These are phyloP conservation scores for Schizopygopsis pylzovi DNA, from an alignment of 2,797 vertebrate species.

Conservation along the genomic window DNA sequence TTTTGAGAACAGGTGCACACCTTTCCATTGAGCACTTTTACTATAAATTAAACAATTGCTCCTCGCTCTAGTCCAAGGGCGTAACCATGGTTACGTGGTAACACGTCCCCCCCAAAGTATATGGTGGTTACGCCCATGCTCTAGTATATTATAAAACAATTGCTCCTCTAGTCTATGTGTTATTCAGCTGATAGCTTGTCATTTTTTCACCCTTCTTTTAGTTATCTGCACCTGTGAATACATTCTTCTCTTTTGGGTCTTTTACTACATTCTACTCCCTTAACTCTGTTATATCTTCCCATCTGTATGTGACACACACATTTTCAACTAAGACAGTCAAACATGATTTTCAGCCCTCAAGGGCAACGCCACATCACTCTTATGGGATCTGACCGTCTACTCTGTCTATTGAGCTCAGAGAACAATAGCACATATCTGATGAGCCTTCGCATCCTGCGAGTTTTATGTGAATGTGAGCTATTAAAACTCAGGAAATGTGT, in stretches of 20 bases:
- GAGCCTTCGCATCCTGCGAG: neutral
- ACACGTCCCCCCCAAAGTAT: too few species aligned
- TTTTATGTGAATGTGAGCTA: neutral
- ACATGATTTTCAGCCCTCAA: neutral
- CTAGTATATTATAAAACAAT: neutral
- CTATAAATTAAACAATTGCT: neutral
- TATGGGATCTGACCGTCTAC: neutral
- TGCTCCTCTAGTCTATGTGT: neutral
- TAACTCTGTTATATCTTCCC: neutral
- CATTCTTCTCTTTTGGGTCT: neutral
- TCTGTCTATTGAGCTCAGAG: neutral
- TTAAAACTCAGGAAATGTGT: constrained; percentile 1
- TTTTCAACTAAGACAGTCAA: neutral
- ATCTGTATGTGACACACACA: neutral
- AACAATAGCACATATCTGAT: constrained; percentile 16
- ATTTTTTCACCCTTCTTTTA: constrained; percentile 18
- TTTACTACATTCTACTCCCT: neutral
- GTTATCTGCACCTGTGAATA: constrained; percentile 13
- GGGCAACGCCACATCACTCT: neutral
- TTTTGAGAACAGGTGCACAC: neutral
- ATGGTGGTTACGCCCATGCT: neutral
- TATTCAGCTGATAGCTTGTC: neutral
- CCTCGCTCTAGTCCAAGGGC: neutral
- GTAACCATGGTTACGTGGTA: too few species aligned
- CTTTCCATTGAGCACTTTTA: neutral